Evolutionary conservation across 2,113 vertebrate genomes (phyloP).

Genomic region (Etheostoma spectabile): DNA sequence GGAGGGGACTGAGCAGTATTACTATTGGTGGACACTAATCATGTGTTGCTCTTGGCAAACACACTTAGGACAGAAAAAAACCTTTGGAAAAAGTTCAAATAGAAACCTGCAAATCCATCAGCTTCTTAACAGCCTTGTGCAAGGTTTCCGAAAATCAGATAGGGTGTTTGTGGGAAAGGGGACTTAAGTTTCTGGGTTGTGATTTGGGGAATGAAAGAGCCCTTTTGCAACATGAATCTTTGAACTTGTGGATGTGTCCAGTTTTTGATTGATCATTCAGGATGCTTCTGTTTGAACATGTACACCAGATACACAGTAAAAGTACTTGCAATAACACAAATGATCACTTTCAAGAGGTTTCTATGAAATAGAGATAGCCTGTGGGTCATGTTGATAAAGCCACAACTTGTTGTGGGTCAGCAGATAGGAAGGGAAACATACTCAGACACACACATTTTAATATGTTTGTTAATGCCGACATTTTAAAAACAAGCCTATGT

Average conservation of each 20-base stretch:
- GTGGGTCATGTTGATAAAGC: conserved; percentile 55
- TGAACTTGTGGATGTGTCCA: conserved; percentile 51
- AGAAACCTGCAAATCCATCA: conserved; percentile 76
- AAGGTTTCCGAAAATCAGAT: conserved; percentile 63
- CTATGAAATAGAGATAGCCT: conserved; percentile 36
- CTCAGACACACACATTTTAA: not conserved
- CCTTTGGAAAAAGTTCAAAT: conserved; percentile 67
- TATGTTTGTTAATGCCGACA: not conserved
- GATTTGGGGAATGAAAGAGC: conserved; percentile 33
- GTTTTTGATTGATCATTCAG: conserved; percentile 46
- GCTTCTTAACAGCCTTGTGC: conserved; percentile 68
- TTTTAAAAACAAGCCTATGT: not conserved
- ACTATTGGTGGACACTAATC: conserved; percentile 65
- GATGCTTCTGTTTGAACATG: conserved; percentile 46
- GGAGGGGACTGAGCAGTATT: conserved; percentile 47
- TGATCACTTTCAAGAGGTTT: conserved; percentile 47
- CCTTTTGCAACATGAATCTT: conserved; percentile 60
- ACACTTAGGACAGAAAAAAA: conserved; percentile 49
- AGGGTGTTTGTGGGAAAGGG: conserved; percentile 32
- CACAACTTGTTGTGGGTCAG: conserved; percentile 48
- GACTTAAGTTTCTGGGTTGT: conserved; percentile 32
- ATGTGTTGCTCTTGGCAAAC: conserved; percentile 71
- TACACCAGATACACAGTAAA: conserved; percentile 15
- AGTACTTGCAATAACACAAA: conserved; percentile 11
- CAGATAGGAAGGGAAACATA: conserved; percentile 31